Percentiles rank a stretch among this genome's conserved stretches.
Evolutionary conservation across 1,140 invertebrate species (phyloP).

Genomic region (Dreissena polymorpha): DNA sequence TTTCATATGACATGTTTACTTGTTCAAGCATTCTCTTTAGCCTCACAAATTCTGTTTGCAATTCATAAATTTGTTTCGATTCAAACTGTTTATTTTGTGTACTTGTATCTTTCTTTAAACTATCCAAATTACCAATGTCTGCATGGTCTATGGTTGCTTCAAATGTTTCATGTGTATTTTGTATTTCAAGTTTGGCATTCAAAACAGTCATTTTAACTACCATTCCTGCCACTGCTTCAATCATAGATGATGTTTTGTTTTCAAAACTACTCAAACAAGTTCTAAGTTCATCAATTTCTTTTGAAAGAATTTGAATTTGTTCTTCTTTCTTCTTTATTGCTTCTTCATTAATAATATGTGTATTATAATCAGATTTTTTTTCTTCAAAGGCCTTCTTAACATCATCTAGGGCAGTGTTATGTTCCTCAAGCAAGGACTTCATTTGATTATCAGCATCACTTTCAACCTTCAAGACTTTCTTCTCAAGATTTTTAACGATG

Average conservation of each 20-base stretch:
- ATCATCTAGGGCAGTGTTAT: background rate
- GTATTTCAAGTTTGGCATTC: background rate
- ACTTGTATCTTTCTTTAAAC: conserved; percentile 34
- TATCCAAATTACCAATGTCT: conserved; percentile 33
- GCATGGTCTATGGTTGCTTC: background rate
- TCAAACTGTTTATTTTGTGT: conserved; percentile 45
- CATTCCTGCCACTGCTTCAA: no score
- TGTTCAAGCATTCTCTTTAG: no score
- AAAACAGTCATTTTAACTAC: no score
- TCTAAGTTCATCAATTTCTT: conserved; percentile 1
- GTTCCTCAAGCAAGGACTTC: no score
- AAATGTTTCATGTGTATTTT: background rate
- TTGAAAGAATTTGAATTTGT: background rate
- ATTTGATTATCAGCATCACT: no score
- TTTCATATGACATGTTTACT: no score
- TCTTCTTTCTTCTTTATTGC: background rate
- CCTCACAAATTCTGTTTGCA: no score
- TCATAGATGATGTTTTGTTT: background rate
- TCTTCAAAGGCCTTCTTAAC: background rate
- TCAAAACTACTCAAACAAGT: background rate
- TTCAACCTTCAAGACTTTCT: no score
- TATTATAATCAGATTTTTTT: background rate
- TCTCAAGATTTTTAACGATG: no score
- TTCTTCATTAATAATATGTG: no score
- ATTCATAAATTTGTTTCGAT: no score